Percentiles rank a stretch among this genome's conserved stretches.
Evolutionary conservation across 1,140 invertebrate species (phyloP).

Genomic region (Orchestia grillus): DNA sequence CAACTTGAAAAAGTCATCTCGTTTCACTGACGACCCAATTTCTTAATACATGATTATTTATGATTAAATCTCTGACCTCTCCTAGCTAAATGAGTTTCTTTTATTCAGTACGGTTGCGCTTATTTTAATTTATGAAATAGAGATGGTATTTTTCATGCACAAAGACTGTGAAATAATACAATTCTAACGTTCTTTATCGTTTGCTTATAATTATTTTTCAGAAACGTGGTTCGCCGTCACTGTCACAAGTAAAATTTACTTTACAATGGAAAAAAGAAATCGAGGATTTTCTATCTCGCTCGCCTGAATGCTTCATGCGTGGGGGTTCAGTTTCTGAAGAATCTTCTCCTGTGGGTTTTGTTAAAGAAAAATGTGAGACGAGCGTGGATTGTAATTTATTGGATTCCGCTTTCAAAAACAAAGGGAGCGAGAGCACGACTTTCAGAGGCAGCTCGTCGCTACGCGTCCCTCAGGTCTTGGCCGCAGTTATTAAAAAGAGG

Average conservation of each 20-base stretch:
- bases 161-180: background rate
- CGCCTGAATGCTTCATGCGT: background rate
- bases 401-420: background rate
- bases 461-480: background rate
- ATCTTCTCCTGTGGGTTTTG: background rate
- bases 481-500: background rate
- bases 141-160: no score
- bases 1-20: background rate
- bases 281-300: background rate
- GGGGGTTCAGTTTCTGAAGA: background rate
- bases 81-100: no score
- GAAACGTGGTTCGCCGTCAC: background rate
- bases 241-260: slow-evolving; percentile 9
- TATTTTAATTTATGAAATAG: no score
- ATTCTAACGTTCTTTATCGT: background rate
- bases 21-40: background rate
- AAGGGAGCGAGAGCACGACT: background rate
- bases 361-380: background rate
- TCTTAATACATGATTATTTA: background rate
- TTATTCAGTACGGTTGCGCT: no score
- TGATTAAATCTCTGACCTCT: no score
- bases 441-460: background rate
- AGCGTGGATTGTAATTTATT: background rate
- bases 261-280: background rate
- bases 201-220: background rate